phyloP scores from a whole-genome alignment of 64 coral and sea anemone species.

The Anthopleura sola region DNA sequence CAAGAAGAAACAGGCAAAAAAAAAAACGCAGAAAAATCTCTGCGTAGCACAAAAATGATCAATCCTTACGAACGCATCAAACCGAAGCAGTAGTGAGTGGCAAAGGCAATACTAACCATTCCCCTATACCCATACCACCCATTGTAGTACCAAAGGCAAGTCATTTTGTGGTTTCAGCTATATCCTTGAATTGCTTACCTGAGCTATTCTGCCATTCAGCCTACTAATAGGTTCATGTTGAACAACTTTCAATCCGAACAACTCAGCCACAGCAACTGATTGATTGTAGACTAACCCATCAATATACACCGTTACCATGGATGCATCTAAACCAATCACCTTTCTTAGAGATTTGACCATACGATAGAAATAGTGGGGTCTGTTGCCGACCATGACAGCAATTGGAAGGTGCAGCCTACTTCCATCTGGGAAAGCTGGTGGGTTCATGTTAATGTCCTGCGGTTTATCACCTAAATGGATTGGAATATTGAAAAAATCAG shows the following conservation, averaged over 20 bases:
- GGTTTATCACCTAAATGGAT: constrained; percentile 27
- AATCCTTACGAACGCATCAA: no score
- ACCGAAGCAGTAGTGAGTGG: no score
- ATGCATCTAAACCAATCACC: constrained; percentile 41
- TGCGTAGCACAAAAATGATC: no score
- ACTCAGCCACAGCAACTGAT: constrained; percentile 39
- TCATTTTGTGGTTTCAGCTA: no score
- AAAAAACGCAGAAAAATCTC: no score
- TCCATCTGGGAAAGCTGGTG: constrained; percentile 33
- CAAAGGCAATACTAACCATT: no score
- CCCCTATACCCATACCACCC: no score
- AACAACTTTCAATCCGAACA: constrained; percentile 60
- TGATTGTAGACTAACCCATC: constrained; percentile 54
- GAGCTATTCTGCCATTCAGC: constrained; percentile 72
- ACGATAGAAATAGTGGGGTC: constrained; percentile 47
- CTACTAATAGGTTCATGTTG: constrained; percentile 53
- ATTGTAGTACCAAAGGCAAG: no score
- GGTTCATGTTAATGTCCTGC: constrained; percentile 2
- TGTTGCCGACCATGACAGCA: constrained; percentile 60
- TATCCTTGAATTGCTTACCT: constrained; percentile 41
- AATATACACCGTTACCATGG: constrained; percentile 53
- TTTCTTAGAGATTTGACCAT: constrained; percentile 42
- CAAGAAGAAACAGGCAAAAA: no score
- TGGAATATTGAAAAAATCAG: not conserved
- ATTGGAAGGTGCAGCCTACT: constrained; percentile 29